Evolutionary conservation across 2,888 invertebrate genomes (phyloP), one percentile per base, ranked within the genome.

Genomic region (Pheosia gnoma): DNA sequence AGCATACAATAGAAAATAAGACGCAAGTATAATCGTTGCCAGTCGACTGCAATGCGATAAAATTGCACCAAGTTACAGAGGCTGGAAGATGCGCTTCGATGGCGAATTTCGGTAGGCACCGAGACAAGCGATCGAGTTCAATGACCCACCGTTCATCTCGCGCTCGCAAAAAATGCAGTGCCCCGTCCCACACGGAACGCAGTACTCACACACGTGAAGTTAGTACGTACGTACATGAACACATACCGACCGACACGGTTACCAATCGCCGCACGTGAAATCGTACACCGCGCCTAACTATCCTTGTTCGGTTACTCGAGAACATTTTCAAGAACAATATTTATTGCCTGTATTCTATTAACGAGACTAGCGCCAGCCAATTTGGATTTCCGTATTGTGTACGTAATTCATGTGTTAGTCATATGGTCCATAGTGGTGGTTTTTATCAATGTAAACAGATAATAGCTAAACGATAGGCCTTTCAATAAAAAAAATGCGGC

Each of bases 131-230:
- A 80, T 80, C 74, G 81, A 82, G 93, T 89, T 93, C 91, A 87
- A 83, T 79, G 88, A 89, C 87, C 90, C 83, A 75, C 82, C 86
- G 88, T 88, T 90, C 91, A 89, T 92, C 88, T 91, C 84, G 77
- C 79, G 84, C 80, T 83, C 86, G 90, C 92, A 93, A 93, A 93
- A 93, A 93, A 91, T 93, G 92, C 91, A 93, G 81, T 89, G 91
- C 83, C 86, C 84, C 91, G 87, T 89, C 92, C 91, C 92, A 91
- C 93, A 88, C 86, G 83, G 84, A 90, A 89, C 88, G 86, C 87
- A 89, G 82, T 85, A 85, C 88, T 81, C 87, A 86, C 88, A 88
- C 89, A 87, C 75, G 79, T 80, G 71, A 71, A 81, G 68, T 80
- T 70, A 80, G 75, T 82, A 80, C 25, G 68, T 80, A 71, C 80